phyloP scores from a whole-genome alignment of 2,888 invertebrate genomes.

The Catocala fraxini region DNA sequence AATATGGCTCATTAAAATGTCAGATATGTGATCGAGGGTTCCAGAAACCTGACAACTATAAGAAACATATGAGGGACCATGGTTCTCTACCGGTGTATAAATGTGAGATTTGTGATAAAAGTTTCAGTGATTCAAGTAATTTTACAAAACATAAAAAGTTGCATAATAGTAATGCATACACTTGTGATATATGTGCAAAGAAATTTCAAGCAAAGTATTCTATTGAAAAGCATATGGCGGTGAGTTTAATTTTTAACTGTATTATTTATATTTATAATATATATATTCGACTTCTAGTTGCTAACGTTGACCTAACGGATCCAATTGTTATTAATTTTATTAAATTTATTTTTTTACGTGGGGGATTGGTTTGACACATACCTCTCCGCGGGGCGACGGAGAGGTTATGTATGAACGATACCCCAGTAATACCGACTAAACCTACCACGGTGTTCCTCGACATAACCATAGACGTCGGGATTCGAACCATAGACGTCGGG shows the following conservation, averaged over 20 bases:
- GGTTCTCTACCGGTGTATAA: conserved; percentile 65
- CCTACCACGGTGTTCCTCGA: too few relatives aligned
- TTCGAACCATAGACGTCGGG: too few relatives aligned
- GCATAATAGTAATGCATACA: conserved; percentile 59
- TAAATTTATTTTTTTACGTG: too few relatives aligned
- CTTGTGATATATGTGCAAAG: conserved; percentile 68
- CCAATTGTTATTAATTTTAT: too few relatives aligned
- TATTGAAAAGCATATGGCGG: conserved; percentile 65
- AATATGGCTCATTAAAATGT: conserved; percentile 36
- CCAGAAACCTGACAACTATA: conserved; percentile 50
- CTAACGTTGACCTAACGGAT: too few relatives aligned
- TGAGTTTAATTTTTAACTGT: conserved; percentile 32
- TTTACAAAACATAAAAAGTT: conserved; percentile 79
- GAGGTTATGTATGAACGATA: too few relatives aligned
- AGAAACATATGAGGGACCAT: conserved; percentile 72
- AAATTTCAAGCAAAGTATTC: conserved; percentile 63
- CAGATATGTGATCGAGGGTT: conserved; percentile 59
- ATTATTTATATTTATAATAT: conserved; percentile 5
- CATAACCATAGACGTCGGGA: too few relatives aligned
- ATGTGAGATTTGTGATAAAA: conserved; percentile 68
- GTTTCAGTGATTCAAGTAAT: conserved; percentile 77
- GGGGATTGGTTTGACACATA: too few relatives aligned
- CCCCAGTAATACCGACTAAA: too few relatives aligned
- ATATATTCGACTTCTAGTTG: background rate
- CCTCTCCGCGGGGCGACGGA: too few relatives aligned